Conservation (phyloP, 2,888 invertebrate species). For the Tupiocoris notatus region DNA sequence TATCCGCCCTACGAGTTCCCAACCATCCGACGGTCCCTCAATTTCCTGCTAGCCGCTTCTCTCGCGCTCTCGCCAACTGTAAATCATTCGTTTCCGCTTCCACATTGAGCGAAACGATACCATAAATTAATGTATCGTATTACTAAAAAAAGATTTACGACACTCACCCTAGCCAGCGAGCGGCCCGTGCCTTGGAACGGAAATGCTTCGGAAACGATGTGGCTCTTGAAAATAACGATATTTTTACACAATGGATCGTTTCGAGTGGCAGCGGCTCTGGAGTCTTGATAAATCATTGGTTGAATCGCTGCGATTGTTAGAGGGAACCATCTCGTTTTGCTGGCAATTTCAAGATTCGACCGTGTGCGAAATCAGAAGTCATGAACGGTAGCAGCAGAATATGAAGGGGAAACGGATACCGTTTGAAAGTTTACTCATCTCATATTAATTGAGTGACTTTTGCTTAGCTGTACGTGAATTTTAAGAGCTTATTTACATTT, state of each 20-base stretch:
- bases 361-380: not conserved
- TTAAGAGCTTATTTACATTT: too few species aligned
- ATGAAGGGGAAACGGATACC: too few species aligned
- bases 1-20: not conserved
- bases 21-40: constrained; percentile 5
- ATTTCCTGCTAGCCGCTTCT: constrained; percentile 11
- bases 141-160: not conserved
- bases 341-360: not conserved
- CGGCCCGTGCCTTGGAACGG: not conserved
- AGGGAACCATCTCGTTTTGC: not conserved
- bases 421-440: too few species aligned
- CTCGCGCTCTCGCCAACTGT: constrained; percentile 2
- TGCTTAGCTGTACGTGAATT: too few species aligned
- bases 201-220: not conserved
- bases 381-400: too few species aligned
- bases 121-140: not conserved
- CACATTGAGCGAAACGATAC: not conserved
- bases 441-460: too few species aligned
- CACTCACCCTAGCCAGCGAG: too few species aligned
- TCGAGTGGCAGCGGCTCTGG: not conserved
- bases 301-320: too few species aligned
- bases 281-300: not conserved
- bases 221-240: not conserved
- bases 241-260: not conserved
- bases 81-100: not conserved